A percentile compares a stretch with the other conserved stretches of the same genome.
These are phyloP conservation scores for Fulmarus glacialis DNA, from an alignment of 2,113 vertebrate species.

Conservation along the genomic window DNA sequence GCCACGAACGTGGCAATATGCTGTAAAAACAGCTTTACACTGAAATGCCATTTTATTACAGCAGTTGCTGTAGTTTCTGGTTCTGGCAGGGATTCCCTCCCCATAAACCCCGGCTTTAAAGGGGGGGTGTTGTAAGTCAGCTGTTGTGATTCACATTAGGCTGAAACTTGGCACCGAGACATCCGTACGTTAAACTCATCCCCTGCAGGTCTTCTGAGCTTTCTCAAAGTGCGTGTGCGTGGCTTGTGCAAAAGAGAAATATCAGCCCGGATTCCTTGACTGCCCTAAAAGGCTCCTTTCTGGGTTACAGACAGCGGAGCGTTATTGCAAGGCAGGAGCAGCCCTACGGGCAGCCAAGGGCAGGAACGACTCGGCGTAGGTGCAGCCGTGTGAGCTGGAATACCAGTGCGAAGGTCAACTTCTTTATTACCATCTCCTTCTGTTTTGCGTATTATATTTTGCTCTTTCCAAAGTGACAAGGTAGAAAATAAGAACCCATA, in stretches of 20 bases:
- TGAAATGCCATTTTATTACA: conserved; percentile 37
- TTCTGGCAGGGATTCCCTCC: conserved; percentile 39
- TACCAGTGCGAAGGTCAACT: background rate
- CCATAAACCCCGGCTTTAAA: conserved; percentile 9
- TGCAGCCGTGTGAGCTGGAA: background rate
- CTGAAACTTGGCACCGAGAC: conserved; percentile 38
- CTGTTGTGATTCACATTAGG: conserved; percentile 62
- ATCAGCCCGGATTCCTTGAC: background rate
- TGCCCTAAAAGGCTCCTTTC: background rate
- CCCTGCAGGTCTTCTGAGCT: conserved; percentile 41
- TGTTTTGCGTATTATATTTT: background rate
- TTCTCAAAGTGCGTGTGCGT: background rate
- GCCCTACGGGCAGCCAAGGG: background rate
- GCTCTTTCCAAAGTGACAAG: background rate
- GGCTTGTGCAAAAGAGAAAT: background rate
- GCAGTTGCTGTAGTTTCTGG: conserved; percentile 58
- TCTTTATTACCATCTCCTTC: background rate
- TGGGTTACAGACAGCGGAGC: background rate
- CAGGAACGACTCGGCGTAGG: background rate
- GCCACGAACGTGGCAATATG: background rate
- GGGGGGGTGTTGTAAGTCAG: conserved; percentile 28
- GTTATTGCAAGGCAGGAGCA: background rate
- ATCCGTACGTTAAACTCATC: conserved; percentile 22
- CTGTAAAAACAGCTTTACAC: conserved; percentile 26
- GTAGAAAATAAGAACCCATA: conserved; percentile 30